Conservation (phyloP, 1,140 invertebrate genomes). For the Drosophila pseudoobscura region DNA sequence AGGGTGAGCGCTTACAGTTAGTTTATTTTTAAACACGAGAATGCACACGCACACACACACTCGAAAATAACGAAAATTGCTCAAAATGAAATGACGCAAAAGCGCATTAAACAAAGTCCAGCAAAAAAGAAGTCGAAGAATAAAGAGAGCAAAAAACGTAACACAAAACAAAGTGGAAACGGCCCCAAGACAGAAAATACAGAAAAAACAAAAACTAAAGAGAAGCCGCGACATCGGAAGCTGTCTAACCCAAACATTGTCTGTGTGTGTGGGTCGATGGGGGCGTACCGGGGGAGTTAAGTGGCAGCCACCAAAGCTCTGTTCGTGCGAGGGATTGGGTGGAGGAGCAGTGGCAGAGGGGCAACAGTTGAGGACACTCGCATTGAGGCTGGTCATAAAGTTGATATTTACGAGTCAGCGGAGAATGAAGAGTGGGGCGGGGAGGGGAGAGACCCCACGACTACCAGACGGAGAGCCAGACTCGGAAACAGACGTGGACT, state of each 20-base stretch:
- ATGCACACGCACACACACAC: slow-evolving; percentile 31
- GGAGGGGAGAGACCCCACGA: slow-evolving; percentile 11
- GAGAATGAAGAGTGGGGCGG: not conserved
- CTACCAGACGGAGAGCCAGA: slow-evolving; percentile 32
- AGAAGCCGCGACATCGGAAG: slow-evolving; percentile 53
- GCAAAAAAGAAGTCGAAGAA: slow-evolving; percentile 17
- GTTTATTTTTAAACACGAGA: slow-evolving; percentile 71
- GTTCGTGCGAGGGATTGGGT: too few relatives aligned
- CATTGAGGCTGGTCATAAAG: slow-evolving; percentile 75
- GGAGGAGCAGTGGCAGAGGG: not conserved
- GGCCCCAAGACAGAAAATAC: slow-evolving; percentile 56
- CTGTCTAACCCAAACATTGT: slow-evolving; percentile 67
- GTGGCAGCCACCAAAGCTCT: slow-evolving; percentile 25
- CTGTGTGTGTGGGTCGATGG: slow-evolving; percentile 21
- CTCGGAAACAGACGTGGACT: slow-evolving; percentile 14
- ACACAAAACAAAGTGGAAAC: slow-evolving; percentile 54
- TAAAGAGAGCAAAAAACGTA: slow-evolving; percentile 1
- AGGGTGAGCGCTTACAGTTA: slow-evolving; percentile 27
- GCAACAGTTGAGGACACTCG: slow-evolving; percentile 31
- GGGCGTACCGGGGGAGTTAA: slow-evolving; percentile 31
- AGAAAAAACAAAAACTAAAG: slow-evolving; percentile 29
- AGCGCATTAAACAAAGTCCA: slow-evolving; percentile 71
- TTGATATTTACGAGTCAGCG: slow-evolving; percentile 54
- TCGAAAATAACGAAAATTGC: slow-evolving; percentile 52
- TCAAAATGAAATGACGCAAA: slow-evolving; percentile 73